Conservation (phyloP, 2,113 vertebrate species). For the Engraulis encrasicolus region DNA sequence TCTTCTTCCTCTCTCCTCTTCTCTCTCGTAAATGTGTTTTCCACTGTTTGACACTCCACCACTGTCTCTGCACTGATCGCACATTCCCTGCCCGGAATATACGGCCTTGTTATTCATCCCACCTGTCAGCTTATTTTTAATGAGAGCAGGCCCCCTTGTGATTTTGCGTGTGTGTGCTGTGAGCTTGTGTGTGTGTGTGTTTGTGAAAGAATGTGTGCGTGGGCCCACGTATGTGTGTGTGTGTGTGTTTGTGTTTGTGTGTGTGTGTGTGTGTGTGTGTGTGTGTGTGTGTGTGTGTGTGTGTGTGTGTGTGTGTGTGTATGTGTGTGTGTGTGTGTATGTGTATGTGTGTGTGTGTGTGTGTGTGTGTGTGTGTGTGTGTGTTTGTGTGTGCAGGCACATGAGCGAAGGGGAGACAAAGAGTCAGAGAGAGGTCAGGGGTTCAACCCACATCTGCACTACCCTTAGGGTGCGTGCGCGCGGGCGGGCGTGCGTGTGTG, state of each 20-base stretch:
- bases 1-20: background rate
- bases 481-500: no score
- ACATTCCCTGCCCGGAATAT: background rate
- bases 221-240: no score
- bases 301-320: background rate
- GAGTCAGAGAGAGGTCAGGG: background rate
- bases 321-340: no score
- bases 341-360: no score
- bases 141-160: background rate
- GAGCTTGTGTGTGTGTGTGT: background rate
- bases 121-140: background rate
- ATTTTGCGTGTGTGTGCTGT: background rate
- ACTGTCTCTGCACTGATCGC: background rate
- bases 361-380: no score
- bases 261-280: background rate
- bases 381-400: no score
- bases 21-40: background rate
- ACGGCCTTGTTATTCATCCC: background rate
- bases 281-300: no score
- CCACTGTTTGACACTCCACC: background rate
- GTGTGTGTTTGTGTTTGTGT: no score
- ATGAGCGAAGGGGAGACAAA: no score
- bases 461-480: background rate
- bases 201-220: no score
- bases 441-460: background rate